Evolutionary conservation across 2,888 invertebrate species (phyloP).

Genomic region (Patella ulyssiponensis): DNA sequence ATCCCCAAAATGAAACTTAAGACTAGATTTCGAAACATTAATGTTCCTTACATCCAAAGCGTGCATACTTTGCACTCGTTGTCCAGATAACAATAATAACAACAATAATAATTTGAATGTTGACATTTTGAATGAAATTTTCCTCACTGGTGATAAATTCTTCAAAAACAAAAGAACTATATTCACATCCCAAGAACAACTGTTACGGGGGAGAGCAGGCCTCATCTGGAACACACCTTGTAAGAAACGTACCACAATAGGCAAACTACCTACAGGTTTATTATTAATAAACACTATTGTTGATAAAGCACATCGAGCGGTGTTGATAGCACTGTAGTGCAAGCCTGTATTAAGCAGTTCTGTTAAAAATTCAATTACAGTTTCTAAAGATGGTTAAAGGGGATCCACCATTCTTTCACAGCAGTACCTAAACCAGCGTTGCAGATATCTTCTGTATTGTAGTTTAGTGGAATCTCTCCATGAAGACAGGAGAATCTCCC

Average conservation of each 20-base stretch:
- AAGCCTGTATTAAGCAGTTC: neutral
- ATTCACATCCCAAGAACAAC: constrained; percentile 16
- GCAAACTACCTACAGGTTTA: constrained; percentile 13
- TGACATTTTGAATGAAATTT: neutral
- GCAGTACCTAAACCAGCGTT: neutral
- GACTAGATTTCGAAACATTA: neutral
- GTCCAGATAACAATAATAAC: constrained; percentile 22
- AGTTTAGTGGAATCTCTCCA: constrained; percentile 5
- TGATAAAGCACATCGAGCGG: neutral
- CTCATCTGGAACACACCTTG: constrained; percentile 29
- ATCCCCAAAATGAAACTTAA: constrained; percentile 25
- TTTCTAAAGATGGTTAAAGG: neutral
- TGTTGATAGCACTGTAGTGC: neutral
- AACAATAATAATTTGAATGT: constrained; percentile 8
- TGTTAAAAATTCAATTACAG: neutral
- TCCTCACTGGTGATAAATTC: neutral
- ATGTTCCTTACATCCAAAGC: constrained; percentile 24
- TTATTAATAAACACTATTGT: neutral
- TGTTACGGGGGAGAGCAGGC: constrained; percentile 20
- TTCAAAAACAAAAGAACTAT: constrained; percentile 7
- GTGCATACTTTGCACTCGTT: constrained; percentile 26
- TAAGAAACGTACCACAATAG: constrained; percentile 22
- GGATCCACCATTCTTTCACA: neutral
- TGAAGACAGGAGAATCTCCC: neutral
- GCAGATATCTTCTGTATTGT: neutral